phyloP scores from a whole-genome alignment of 1,140 invertebrate genomes.

The Saccostrea echinata region DNA sequence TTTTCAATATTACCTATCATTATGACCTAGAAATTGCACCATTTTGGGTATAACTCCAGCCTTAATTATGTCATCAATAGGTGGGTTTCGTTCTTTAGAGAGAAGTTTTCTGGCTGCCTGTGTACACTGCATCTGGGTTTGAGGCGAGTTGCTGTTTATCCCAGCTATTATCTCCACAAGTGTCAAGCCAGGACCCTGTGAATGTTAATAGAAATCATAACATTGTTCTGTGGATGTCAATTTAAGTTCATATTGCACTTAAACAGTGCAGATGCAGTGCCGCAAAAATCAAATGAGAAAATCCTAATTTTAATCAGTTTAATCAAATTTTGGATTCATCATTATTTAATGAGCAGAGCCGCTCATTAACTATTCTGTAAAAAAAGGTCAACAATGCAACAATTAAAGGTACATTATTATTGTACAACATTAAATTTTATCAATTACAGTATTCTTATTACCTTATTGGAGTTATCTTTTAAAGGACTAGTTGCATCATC shows the following conservation, averaged over 20 bases:
- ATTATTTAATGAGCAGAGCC: no score
- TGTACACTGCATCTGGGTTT: constrained; percentile 71
- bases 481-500: constrained; percentile 75
- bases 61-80: constrained; percentile 97
- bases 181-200: constrained; percentile 55
- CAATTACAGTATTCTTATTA: constrained; percentile 22
- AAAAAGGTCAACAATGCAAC: no score
- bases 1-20: constrained; percentile 83
- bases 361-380: no score
- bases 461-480: constrained; percentile 72
- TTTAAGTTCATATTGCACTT: no score
- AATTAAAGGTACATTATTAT: no score
- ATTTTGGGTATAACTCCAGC: constrained; percentile 96
- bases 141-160: constrained; percentile 67
- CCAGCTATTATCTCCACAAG: constrained; percentile 74
- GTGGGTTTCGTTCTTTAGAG: constrained; percentile 98
- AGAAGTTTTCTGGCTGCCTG: constrained; percentile 89
- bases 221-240: no score
- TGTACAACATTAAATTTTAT: background rate
- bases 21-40: constrained; percentile 91
- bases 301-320: no score
- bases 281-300: no score
- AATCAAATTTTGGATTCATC: no score
- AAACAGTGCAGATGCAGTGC: no score
- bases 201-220: background rate